Conservation (phyloP, 2,113 vertebrate species). For the Oreocharis arfaki region DNA sequence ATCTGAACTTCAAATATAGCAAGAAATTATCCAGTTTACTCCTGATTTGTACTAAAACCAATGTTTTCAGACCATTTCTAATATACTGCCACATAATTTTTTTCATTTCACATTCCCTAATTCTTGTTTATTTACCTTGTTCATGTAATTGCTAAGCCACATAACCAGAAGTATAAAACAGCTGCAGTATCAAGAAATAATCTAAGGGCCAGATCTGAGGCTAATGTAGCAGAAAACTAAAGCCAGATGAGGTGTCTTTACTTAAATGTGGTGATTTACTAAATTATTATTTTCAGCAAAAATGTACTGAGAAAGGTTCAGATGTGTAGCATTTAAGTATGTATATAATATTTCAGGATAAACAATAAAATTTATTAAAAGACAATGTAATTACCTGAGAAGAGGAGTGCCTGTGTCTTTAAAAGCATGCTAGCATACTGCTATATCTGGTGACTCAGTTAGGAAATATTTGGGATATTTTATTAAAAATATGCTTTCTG, state of each 20-base stretch:
- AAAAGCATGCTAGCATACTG: not conserved
- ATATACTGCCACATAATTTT: not conserved
- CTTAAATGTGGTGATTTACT: not conserved
- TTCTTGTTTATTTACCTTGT: not conserved
- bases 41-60: not conserved
- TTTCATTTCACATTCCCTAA: not conserved
- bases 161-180: not conserved
- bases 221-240: constrained; percentile 28
- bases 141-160: not conserved
- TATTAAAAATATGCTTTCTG: not conserved
- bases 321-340: not conserved
- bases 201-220: not conserved
- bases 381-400: not conserved
- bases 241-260: not conserved
- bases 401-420: not conserved
- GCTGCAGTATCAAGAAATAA: not conserved
- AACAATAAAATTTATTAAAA: not conserved
- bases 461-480: constrained; percentile 1
- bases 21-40: not conserved
- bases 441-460: not conserved
- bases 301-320: not conserved
- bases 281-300: not conserved
- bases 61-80: not conserved
- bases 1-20: not conserved
- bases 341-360: not conserved